These are phyloP conservation scores for Yponomeuta evonymella DNA, from an alignment of 2,888 invertebrate genomes.

Conservation along the genomic window DNA sequence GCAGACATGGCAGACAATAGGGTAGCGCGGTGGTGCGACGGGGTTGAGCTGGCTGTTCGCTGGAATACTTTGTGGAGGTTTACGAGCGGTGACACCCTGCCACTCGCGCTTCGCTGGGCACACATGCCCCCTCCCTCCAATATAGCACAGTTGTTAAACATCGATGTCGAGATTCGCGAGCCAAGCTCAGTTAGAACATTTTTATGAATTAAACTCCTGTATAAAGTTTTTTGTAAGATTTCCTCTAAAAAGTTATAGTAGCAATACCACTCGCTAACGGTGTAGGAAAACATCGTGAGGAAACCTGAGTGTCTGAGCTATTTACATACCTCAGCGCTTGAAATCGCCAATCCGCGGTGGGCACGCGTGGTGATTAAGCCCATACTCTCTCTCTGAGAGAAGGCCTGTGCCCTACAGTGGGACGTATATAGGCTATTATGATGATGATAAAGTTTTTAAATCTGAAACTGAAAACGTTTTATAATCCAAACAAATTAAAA, in stretches of 20 bases:
- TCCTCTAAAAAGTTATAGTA: too few species aligned
- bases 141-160: conserved; percentile 16
- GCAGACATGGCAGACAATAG: conserved; percentile 61
- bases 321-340: too few species aligned
- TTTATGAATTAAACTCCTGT: background rate
- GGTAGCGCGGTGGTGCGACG: conserved; percentile 43
- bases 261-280: too few species aligned
- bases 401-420: too few species aligned
- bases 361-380: too few species aligned
- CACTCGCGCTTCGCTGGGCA: conserved; percentile 36
- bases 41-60: conserved; percentile 38
- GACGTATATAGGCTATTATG: too few species aligned
- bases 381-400: too few species aligned
- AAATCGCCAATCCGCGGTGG: too few species aligned
- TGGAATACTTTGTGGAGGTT: conserved; percentile 68
- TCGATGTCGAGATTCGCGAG: conserved; percentile 17
- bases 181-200: background rate
- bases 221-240: too few species aligned
- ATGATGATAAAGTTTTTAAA: background rate
- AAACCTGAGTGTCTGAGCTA: too few species aligned
- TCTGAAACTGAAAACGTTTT: background rate
- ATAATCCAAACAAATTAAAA: background rate
- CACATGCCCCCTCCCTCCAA: conserved; percentile 35
- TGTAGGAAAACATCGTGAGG: too few species aligned
- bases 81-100: conserved; percentile 57